A percentile compares a stretch with the other conserved stretches of the same genome.
Evolutionary conservation across 2,797 vertebrate species (phyloP).

Genomic region (Helostoma temminkii): DNA sequence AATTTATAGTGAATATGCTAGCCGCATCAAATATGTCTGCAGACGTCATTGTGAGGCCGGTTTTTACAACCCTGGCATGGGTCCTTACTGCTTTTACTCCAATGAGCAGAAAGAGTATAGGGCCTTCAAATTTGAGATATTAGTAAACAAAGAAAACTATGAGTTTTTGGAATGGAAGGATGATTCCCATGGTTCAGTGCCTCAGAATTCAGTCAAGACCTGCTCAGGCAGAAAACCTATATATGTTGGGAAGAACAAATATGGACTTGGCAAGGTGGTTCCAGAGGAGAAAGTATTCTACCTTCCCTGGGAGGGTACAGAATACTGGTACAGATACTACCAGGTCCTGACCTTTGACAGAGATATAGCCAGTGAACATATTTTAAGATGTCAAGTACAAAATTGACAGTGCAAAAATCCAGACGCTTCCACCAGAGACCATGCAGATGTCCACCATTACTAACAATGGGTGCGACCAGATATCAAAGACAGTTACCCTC

Average conservation of each 20-base stretch:
- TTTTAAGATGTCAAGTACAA: conserved; percentile 60
- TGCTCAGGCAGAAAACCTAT: conserved; percentile 18
- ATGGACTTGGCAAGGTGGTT: conserved; percentile 75
- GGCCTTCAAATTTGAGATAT: too few species aligned
- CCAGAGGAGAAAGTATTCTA: conserved; percentile 61
- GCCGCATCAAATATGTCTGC: too few species aligned
- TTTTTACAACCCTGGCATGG: too few species aligned
- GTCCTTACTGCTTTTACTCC: too few species aligned
- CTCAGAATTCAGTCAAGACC: conserved; percentile 59
- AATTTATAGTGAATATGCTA: too few species aligned
- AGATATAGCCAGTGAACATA: conserved; percentile 44
- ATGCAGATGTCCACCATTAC: conserved; percentile 45
- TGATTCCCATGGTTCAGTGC: conserved; percentile 56
- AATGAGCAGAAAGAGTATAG: too few species aligned
- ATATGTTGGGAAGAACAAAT: conserved; percentile 72
- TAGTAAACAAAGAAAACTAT: too few species aligned
- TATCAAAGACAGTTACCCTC: conserved; percentile 48
- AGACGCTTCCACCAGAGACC: conserved; percentile 53
- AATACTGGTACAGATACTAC: conserved; percentile 67
- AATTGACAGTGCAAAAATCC: conserved; percentile 38
- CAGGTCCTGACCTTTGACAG: conserved; percentile 66
- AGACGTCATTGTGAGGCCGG: too few species aligned
- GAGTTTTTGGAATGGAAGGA: conserved; percentile 66
- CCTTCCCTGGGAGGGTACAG: conserved; percentile 58
- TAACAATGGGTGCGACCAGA: conserved; percentile 50